phyloP scores from a whole-genome alignment of 2,888 invertebrate genomes.

The Yponomeuta plumbellus region DNA sequence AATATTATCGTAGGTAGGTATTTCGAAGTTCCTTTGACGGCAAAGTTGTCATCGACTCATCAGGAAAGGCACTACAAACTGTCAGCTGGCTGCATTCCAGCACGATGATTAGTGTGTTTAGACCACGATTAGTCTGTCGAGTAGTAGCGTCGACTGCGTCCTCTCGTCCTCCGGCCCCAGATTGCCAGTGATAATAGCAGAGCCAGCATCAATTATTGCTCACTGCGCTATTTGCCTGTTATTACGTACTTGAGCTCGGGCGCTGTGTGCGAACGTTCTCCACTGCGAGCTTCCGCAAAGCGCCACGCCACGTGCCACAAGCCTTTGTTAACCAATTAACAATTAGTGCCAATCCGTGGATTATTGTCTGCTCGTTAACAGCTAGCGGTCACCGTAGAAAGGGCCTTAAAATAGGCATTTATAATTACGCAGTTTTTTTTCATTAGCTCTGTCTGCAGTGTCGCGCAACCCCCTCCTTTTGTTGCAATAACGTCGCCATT shows the following conservation, averaged over 20 bases:
- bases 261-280: not conserved
- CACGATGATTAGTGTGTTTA: not conserved
- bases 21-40: too few species aligned
- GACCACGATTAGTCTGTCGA: not conserved
- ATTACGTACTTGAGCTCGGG: slow-evolving; percentile 6
- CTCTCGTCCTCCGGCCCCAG: not conserved
- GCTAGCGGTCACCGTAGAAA: not conserved
- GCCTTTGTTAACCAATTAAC: not conserved
- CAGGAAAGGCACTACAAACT: not conserved
- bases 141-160: not conserved
- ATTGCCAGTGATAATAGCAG: not conserved
- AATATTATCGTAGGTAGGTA: too few species aligned
- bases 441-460: not conserved
- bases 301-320: not conserved
- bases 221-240: not conserved
- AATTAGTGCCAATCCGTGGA: not conserved
- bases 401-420: not conserved
- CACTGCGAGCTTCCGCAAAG: not conserved
- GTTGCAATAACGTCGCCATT: slow-evolving; percentile 3
- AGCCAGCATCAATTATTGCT: not conserved
- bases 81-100: not conserved
- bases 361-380: not conserved
- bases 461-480: not conserved
- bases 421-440: not conserved
- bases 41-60: too few species aligned